A percentile compares a stretch with the other conserved stretches of the same genome.
Evolutionary conservation across 2,888 invertebrate genomes (phyloP).

Genomic region (Pammene aurita): DNA sequence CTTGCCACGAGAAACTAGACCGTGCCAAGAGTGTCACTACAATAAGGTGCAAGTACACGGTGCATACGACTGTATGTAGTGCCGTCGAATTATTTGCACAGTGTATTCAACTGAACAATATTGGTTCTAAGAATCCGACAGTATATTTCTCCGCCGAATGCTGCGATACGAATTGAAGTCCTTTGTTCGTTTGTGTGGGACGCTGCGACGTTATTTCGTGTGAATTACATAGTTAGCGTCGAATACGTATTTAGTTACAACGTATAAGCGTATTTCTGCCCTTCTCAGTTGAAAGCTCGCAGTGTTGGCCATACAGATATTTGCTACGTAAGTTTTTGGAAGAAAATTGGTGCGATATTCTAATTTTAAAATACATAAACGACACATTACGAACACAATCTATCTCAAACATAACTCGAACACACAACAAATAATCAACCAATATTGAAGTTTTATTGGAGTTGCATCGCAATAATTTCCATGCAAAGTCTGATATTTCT

Average conservation of each 20-base stretch:
- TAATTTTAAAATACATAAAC: no score
- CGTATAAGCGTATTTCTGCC: not conserved
- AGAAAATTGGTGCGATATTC: no score
- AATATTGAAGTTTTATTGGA: no score
- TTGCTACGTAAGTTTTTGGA: no score
- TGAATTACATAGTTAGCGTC: conserved; percentile 17
- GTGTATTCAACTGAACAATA: conserved; percentile 36
- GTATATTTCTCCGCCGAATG: conserved; percentile 35
- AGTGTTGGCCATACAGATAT: no score
- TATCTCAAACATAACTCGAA: no score
- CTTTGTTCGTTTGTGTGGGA: conserved; percentile 28
- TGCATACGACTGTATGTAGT: conserved; percentile 38
- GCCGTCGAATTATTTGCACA: conserved; percentile 46
- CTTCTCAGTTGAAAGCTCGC: not conserved
- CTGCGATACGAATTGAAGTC: conserved; percentile 32
- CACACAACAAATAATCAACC: no score
- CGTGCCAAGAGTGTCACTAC: conserved; percentile 48
- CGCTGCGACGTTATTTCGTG: conserved; percentile 27
- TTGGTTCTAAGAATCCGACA: conserved; percentile 37
- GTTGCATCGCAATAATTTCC: no score
- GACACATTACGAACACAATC: no score
- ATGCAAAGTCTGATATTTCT: no score
- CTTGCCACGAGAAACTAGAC: conserved; percentile 52
- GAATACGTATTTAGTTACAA: no score
- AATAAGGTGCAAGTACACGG: conserved; percentile 5